These are phyloP conservation scores for Selenia dentaria DNA, from an alignment of 2,888 invertebrate genomes.

Conservation along the genomic window DNA sequence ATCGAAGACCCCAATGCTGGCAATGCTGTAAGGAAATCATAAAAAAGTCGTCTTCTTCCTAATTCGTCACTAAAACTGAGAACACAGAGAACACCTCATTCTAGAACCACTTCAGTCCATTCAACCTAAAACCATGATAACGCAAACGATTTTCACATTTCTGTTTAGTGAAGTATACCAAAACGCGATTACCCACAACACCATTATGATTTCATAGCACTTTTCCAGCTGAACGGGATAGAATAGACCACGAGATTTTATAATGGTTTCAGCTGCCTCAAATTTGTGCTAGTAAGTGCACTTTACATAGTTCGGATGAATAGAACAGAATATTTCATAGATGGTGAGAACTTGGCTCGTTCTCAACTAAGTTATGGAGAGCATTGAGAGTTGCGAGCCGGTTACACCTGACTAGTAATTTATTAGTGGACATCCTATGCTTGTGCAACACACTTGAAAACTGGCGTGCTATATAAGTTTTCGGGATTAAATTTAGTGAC, in stretches of 20 bases:
- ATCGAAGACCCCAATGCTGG: no score
- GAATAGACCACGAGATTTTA: conserved; percentile 48
- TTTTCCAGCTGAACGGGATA: conserved; percentile 55
- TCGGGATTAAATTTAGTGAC: no score
- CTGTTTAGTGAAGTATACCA: conserved; percentile 48
- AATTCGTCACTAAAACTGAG: conserved; percentile 10
- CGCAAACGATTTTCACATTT: conserved; percentile 31
- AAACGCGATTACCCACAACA: conserved; percentile 49
- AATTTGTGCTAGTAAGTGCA: conserved; percentile 65
- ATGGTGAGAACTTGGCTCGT: conserved; percentile 57
- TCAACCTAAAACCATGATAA: conserved; percentile 29
- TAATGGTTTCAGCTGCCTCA: conserved; percentile 54
- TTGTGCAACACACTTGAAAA: conserved; percentile 1
- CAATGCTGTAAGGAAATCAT: no score
- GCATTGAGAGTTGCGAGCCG: conserved; percentile 41
- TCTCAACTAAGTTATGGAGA: conserved; percentile 56
- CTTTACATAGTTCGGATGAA: conserved; percentile 58
- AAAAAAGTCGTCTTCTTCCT: no score
- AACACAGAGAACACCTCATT: conserved; percentile 11
- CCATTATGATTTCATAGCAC: conserved; percentile 56
- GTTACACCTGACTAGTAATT: conserved; percentile 61
- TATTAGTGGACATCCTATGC: conserved; percentile 43
- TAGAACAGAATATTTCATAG: conserved; percentile 67
- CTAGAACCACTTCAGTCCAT: conserved; percentile 18
- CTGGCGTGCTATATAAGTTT: not conserved